phyloP scores from a whole-genome alignment of 2,888 invertebrate genomes.

The Trachelus tabidus region DNA sequence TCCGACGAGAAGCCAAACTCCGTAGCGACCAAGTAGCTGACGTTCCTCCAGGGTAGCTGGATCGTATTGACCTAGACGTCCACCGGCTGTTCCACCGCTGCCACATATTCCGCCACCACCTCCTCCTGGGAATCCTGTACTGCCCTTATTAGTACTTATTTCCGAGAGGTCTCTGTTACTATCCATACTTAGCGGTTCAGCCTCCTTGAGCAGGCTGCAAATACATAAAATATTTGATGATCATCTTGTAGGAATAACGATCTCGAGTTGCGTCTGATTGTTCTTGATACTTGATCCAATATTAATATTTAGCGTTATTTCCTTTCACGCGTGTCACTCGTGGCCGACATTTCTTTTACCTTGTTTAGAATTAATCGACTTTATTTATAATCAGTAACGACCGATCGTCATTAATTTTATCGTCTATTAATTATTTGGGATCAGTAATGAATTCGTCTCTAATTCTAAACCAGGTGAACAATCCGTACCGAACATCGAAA shows the following conservation, averaged over 20 bases:
- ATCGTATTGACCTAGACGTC: constrained; percentile 45
- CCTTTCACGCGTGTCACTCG: neutral
- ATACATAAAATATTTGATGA: constrained; percentile 28
- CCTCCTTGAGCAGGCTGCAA: constrained; percentile 84
- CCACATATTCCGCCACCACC: constrained; percentile 61
- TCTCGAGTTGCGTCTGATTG: constrained; percentile 24
- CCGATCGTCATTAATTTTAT: neutral
- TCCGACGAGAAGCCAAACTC: constrained; percentile 97
- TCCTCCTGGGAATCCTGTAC: constrained; percentile 61
- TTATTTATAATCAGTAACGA: neutral
- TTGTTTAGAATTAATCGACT: neutral
- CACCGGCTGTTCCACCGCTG: constrained; percentile 67
- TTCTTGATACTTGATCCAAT: neutral
- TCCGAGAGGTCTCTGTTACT: constrained; percentile 68
- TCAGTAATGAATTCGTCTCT: neutral
- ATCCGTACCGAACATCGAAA: constrained; percentile 32
- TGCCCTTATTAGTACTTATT: constrained; percentile 58
- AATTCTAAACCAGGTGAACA: neutral
- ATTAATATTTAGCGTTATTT: neutral
- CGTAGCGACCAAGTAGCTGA: constrained; percentile 91
- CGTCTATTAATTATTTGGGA: neutral
- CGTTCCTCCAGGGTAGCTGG: constrained; percentile 79
- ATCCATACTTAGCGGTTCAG: constrained; percentile 83
- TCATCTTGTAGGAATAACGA: constrained; percentile 20
- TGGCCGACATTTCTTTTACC: neutral